Conservation (phyloP, 2,888 invertebrate species). For the Bugula neritina region DNA sequence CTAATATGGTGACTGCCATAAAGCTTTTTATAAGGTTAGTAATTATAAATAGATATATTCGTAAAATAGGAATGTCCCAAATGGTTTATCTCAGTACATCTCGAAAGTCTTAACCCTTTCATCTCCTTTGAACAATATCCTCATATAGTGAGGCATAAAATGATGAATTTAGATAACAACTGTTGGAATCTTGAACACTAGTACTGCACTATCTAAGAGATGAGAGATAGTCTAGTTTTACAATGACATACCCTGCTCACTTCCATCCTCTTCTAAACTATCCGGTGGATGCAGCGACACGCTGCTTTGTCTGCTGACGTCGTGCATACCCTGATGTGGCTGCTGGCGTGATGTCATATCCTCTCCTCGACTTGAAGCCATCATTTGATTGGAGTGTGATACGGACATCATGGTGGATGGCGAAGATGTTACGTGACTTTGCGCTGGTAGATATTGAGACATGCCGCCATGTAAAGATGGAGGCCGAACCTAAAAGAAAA, state of each 20-base stretch:
- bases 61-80: not conserved
- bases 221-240: too few species aligned
- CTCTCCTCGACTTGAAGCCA: not conserved
- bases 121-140: not conserved
- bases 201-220: too few species aligned
- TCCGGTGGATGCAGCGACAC: not conserved
- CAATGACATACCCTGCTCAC: conserved; percentile 3
- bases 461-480: conserved; percentile 12
- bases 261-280: conserved; percentile 4
- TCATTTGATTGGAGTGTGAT: conserved; percentile 1
- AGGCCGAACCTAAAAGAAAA: conserved; percentile 9
- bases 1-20: too few species aligned
- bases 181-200: too few species aligned
- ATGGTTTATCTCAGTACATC: not conserved
- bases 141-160: too few species aligned
- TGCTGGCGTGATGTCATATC: not conserved
- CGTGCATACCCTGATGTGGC: conserved; percentile 1
- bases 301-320: not conserved
- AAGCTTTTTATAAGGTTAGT: too few species aligned
- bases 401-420: not conserved
- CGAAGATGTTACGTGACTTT: not conserved
- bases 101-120: not conserved
- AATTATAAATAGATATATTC: not conserved
- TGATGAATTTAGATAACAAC: too few species aligned
- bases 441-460: conserved; percentile 12